phyloP scores from a whole-genome alignment of 2,113 vertebrate genomes.

The Psephotus haematonotus region DNA sequence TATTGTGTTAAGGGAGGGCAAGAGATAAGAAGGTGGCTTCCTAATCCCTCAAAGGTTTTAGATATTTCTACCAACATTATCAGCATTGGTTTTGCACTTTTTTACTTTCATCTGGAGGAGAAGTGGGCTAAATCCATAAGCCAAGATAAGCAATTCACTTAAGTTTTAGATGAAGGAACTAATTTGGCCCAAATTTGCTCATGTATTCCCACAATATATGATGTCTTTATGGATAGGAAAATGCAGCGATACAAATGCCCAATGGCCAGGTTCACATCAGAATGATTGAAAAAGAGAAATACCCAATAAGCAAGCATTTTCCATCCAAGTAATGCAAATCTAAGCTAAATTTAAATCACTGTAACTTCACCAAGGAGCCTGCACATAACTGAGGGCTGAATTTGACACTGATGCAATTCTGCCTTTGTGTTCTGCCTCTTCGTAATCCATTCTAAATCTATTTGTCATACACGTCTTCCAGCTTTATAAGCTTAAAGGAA shows the following conservation, averaged over 20 bases:
- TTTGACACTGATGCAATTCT: slow-evolving; percentile 21
- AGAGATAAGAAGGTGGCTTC: neutral
- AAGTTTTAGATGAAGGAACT: neutral
- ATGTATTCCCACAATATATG: neutral
- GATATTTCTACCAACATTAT: neutral
- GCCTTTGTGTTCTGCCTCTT: slow-evolving; percentile 18
- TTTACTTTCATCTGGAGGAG: neutral
- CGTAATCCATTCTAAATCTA: slow-evolving; percentile 18
- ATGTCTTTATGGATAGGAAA: neutral
- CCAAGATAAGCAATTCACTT: neutral
- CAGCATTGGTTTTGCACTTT: neutral
- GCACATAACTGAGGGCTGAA: neutral
- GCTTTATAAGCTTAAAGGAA: slow-evolving; percentile 28
- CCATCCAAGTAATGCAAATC: neutral
- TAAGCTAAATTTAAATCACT: neutral
- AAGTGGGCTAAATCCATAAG: neutral
- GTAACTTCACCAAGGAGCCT: neutral
- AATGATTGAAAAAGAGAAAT: neutral
- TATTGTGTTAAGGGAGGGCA: fast-evolving
- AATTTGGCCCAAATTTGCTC: neutral
- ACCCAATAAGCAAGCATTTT: neutral
- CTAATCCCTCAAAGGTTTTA: neutral
- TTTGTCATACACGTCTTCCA: neutral
- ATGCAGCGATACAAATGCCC: neutral
- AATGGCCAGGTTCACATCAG: neutral